phyloP scores from a whole-genome alignment of 2,888 invertebrate genomes.

The Chrysina gloriosa region DNA sequence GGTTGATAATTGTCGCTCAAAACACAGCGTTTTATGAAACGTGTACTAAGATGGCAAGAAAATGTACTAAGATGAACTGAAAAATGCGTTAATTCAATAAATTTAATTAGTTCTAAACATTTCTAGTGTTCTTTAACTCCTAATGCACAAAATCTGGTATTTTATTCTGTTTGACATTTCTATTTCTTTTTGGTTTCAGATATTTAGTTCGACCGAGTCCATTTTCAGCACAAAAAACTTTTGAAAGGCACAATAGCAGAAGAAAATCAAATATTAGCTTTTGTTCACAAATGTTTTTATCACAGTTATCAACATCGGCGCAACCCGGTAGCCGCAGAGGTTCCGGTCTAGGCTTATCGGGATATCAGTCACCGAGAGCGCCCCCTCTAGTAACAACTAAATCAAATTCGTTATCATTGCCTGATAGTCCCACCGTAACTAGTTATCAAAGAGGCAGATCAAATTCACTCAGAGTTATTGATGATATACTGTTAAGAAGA shows the following conservation, averaged over 20 bases:
- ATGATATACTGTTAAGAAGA: slow-evolving; percentile 84
- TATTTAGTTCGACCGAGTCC: slow-evolving; percentile 94
- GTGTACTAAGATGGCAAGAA: too few relatives aligned
- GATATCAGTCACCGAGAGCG: slow-evolving; percentile 75
- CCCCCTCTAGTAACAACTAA: slow-evolving; percentile 85
- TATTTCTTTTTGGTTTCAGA: slow-evolving; percentile 65
- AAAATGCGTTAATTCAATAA: too few relatives aligned
- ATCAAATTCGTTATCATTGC: slow-evolving; percentile 88
- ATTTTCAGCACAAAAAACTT: slow-evolving; percentile 94
- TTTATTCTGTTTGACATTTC: too few relatives aligned
- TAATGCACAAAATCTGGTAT: too few relatives aligned
- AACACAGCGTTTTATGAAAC: too few relatives aligned
- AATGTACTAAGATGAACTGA: too few relatives aligned
- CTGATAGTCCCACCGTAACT: slow-evolving; percentile 87
- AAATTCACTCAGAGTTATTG: slow-evolving; percentile 87
- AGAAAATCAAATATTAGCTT: slow-evolving; percentile 93
- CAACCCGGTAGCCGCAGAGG: slow-evolving; percentile 74
- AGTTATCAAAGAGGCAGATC: slow-evolving; percentile 84
- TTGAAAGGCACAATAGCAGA: slow-evolving; percentile 90
- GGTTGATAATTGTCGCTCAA: too few relatives aligned
- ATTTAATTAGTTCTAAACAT: too few relatives aligned
- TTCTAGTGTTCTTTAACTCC: too few relatives aligned
- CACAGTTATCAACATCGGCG: slow-evolving; percentile 69
- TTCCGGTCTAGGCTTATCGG: slow-evolving; percentile 74
- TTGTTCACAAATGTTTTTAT: slow-evolving; percentile 82